These are phyloP conservation scores for Sciurus carolinensis DNA, from an alignment of 2,797 vertebrate genomes.

Conservation along the genomic window DNA sequence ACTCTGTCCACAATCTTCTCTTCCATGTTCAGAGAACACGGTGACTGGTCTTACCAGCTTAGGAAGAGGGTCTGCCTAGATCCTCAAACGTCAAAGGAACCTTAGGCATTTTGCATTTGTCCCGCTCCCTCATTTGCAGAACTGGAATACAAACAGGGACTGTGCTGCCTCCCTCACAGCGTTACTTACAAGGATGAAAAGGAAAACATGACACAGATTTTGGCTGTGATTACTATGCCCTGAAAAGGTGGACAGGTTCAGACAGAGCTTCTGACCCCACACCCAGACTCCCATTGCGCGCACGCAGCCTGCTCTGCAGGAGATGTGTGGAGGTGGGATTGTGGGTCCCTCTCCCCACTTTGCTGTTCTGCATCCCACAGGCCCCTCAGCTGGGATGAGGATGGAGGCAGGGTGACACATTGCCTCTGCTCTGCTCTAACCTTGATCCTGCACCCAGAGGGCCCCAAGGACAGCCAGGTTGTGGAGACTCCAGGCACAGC, in stretches of 20 bases:
- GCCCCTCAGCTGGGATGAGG: not conserved
- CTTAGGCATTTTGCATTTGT: not conserved
- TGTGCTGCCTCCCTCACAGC: not conserved
- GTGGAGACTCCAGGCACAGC: not conserved
- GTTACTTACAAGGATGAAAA: conserved; percentile 6
- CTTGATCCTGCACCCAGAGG: accelerated
- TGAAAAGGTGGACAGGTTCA: not conserved
- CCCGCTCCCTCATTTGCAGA: not conserved
- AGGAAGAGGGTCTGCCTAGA: not conserved
- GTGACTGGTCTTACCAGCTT: not conserved
- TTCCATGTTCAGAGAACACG: not conserved
- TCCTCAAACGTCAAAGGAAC: not conserved
- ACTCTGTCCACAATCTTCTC: not conserved
- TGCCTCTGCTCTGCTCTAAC: not conserved
- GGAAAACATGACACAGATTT: not conserved
- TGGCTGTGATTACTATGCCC: not conserved
- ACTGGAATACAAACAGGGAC: not conserved
- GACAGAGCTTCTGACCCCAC: not conserved
- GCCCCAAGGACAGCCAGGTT: not conserved
- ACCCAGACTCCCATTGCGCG: not conserved
- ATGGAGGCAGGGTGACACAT: not conserved
- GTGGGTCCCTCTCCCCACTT: not conserved
- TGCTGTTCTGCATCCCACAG: not conserved
- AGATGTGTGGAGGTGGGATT: not conserved
- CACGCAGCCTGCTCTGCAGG: accelerated